Conservation (phyloP, 2,113 vertebrate species). For the Electrona antarctica region DNA sequence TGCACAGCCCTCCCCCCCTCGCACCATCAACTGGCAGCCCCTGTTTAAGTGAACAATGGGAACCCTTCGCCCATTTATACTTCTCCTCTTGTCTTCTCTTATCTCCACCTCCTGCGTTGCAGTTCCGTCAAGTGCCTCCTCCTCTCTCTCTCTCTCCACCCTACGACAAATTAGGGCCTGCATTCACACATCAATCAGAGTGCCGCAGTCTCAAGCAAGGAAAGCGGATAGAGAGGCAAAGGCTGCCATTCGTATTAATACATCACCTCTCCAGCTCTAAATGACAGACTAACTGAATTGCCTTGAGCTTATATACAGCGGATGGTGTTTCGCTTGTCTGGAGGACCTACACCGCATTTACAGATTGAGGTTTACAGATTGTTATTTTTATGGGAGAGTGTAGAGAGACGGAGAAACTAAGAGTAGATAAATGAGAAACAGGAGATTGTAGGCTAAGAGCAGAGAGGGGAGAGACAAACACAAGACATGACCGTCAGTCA, state of each 20-base stretch:
- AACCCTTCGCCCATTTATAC: conserved; percentile 29
- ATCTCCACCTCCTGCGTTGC: conserved; percentile 51
- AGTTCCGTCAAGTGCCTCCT: conserved; percentile 52
- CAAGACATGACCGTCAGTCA: not conserved
- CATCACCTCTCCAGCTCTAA: conserved; percentile 38
- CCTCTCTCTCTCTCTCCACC: conserved; percentile 36
- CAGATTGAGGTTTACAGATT: no score
- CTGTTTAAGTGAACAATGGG: conserved; percentile 49
- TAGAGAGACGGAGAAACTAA: no score
- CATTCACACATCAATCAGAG: conserved; percentile 69
- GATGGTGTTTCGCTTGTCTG: no score
- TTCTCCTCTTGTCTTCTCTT: conserved; percentile 30
- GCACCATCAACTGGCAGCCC: conserved; percentile 44
- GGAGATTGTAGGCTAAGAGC: no score
- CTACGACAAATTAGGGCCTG: conserved; percentile 60
- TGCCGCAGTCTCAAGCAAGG: conserved; percentile 30
- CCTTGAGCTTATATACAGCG: no score
- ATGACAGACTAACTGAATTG: no score
- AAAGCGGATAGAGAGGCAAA: conserved; percentile 50
- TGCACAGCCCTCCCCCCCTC: not conserved
- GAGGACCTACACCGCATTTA: no score
- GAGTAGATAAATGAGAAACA: no score
- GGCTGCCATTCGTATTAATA: conserved; percentile 53
- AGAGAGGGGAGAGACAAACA: no score
- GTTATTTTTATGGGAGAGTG: no score